These are phyloP conservation scores for Thelohanellus kitauei DNA, from an alignment of 30 jellyfish, hydroid and myxozoan genomes.

Conservation along the genomic window DNA sequence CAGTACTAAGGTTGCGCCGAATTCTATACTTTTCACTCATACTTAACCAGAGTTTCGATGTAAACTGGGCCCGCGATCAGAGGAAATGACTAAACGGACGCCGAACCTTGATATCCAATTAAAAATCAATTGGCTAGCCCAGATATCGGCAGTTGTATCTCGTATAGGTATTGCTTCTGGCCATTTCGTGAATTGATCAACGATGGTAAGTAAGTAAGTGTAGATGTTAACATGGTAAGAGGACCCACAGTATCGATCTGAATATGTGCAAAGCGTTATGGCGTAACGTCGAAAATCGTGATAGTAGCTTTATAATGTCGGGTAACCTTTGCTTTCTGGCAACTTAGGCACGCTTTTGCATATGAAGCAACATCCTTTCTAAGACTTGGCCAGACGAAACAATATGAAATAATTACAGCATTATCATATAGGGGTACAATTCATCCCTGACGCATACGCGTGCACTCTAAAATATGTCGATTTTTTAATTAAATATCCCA, in stretches of 20 bases:
- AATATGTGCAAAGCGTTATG: no score
- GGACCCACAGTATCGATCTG: constrained; percentile 17
- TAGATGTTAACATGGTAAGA: no score
- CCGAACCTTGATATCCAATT: constrained; percentile 1
- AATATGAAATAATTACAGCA: no score
- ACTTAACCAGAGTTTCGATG: constrained; percentile 1
- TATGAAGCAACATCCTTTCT: constrained; percentile 4
- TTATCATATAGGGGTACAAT: no score
- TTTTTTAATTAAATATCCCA: no score
- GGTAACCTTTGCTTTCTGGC: constrained; percentile 7
- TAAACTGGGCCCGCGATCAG: constrained; percentile 10
- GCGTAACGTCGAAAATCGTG: constrained; percentile 11
- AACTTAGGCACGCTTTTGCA: constrained; percentile 5
- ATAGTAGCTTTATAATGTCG: constrained; percentile 5
- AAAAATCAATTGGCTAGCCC: not conserved
- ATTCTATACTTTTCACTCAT: no score
- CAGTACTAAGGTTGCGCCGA: no score
- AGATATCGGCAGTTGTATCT: constrained; percentile 3
- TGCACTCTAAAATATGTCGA: no score
- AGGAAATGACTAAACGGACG: no score
- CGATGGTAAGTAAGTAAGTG: constrained; percentile 8
- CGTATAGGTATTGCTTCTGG: constrained; percentile 11
- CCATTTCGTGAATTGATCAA: constrained; percentile 17
- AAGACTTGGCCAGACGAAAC: constrained; percentile 11
- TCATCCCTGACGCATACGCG: no score